Evolutionary conservation across 2,888 invertebrate genomes (phyloP).

Genomic region (Tipula vernalis): DNA sequence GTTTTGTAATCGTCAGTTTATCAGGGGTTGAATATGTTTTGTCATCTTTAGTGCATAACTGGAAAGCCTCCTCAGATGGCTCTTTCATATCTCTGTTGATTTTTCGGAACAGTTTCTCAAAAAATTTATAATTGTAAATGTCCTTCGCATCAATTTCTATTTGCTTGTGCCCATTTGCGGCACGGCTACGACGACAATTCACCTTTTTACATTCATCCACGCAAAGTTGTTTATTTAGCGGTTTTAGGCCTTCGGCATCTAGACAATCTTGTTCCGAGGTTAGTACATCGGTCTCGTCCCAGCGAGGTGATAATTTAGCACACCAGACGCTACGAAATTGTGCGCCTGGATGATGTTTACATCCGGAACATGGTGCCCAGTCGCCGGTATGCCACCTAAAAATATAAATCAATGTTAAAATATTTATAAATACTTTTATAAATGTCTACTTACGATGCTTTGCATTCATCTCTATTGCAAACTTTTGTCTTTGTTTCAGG

Average conservation of each 20-base stretch:
- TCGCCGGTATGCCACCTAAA: slow-evolving; percentile 48
- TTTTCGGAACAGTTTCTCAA: not conserved
- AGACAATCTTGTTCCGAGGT: slow-evolving; percentile 30
- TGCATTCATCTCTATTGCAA: slow-evolving; percentile 39
- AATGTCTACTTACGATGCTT: slow-evolving; percentile 33
- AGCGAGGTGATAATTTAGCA: slow-evolving; percentile 32
- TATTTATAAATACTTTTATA: too few species aligned
- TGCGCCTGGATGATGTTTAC: slow-evolving; percentile 36
- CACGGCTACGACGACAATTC: not conserved
- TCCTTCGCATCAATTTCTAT: not conserved
- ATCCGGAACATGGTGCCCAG: slow-evolving; percentile 49
- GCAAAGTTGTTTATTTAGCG: slow-evolving; percentile 30
- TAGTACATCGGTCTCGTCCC: slow-evolving; percentile 37
- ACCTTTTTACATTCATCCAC: slow-evolving; percentile 20
- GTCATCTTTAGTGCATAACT: not conserved
- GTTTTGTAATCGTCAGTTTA: not conserved
- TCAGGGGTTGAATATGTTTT: not conserved
- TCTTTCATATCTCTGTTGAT: not conserved
- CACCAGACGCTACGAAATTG: slow-evolving; percentile 38
- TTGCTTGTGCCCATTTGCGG: not conserved
- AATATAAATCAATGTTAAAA: not conserved
- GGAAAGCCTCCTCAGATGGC: not conserved
- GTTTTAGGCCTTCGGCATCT: slow-evolving; percentile 22
- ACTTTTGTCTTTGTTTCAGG: slow-evolving; percentile 32
- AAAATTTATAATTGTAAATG: not conserved